Percentiles rank a stretch among this genome's conserved stretches.
phyloP scores from a whole-genome alignment of 2,797 vertebrate genomes.

The Tokudaia tokunoshimensis region DNA sequence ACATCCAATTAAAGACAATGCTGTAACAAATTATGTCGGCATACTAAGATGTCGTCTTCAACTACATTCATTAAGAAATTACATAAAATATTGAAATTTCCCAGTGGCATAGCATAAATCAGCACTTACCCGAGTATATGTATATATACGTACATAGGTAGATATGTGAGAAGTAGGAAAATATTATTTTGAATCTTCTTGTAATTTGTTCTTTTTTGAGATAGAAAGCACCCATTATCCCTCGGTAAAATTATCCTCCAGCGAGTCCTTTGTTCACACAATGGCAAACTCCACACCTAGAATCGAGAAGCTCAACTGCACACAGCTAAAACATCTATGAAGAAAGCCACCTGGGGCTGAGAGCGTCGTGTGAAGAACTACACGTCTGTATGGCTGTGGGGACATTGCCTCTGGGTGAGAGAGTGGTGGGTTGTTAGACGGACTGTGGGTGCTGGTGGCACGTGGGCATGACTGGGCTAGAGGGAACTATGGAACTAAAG shows the following conservation, averaged over 20 bases:
- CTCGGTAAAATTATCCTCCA: not conserved
- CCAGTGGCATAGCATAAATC: not conserved
- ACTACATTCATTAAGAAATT: conserved; percentile 40
- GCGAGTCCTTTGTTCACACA: not conserved
- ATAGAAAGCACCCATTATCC: not conserved
- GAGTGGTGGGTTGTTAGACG: not conserved
- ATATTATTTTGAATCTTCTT: conserved; percentile 15
- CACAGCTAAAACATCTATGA: not conserved
- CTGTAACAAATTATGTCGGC: conserved; percentile 15
- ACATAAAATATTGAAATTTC: conserved; percentile 38
- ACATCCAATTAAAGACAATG: conserved; percentile 35
- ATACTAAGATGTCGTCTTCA: conserved; percentile 12
- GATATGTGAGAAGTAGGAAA: not conserved
- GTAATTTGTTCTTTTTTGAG: conserved; percentile 10
- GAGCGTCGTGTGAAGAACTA: not conserved
- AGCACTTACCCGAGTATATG: not conserved
- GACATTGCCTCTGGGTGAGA: not conserved
- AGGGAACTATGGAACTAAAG: not conserved
- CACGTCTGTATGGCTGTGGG: not conserved
- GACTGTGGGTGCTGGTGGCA: no score
- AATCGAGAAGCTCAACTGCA: not conserved
- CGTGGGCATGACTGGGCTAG: no score
- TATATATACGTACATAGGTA: no score
- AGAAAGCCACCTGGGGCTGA: not conserved
- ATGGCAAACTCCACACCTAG: not conserved